A percentile compares a stretch with the other conserved stretches of the same genome.
These are phyloP conservation scores for Scrobipalpa atriplicella DNA, from an alignment of 2,888 invertebrate species.

Conservation along the genomic window DNA sequence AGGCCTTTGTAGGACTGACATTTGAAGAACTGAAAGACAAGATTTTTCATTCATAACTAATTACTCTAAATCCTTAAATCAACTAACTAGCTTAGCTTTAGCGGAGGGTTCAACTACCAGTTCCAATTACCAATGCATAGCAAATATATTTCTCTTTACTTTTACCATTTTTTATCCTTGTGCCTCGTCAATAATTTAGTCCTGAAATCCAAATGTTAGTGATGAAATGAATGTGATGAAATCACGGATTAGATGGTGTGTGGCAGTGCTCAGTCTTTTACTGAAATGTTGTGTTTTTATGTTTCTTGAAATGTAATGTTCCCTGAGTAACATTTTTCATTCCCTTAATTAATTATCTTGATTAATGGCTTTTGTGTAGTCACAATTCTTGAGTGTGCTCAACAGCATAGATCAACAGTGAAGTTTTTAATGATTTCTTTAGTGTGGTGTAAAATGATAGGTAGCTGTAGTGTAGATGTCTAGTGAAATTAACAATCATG, in stretches of 20 bases:
- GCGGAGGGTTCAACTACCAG: constrained; percentile 46
- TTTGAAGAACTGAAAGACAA: constrained; percentile 7
- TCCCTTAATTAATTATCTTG: too few species aligned
- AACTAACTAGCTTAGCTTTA: constrained; percentile 6
- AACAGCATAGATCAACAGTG: too few species aligned
- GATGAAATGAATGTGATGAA: constrained; percentile 71
- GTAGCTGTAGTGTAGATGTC: neutral
- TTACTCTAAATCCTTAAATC: neutral
- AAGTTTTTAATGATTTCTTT: too few species aligned
- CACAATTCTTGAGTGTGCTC: too few species aligned
- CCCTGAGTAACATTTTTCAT: neutral
- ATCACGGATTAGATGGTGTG: constrained; percentile 4
- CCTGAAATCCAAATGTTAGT: constrained; percentile 88
- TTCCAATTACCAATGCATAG: constrained; percentile 64
- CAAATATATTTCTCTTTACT: constrained; percentile 54
- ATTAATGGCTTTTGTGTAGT: too few species aligned
- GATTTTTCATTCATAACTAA: neutral
- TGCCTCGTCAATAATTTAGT: constrained; percentile 93
- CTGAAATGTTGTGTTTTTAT: constrained; percentile 4
- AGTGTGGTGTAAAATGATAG: too few species aligned
- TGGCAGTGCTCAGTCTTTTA: constrained; percentile 18
- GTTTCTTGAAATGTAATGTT: constrained; percentile 7
- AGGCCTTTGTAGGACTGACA: neutral
- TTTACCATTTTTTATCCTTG: constrained; percentile 93
- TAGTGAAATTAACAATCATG: neutral